Base-by-base conservation (phyloP, 2,888 invertebrate species). In the Brachypterus glaber region DNA sequence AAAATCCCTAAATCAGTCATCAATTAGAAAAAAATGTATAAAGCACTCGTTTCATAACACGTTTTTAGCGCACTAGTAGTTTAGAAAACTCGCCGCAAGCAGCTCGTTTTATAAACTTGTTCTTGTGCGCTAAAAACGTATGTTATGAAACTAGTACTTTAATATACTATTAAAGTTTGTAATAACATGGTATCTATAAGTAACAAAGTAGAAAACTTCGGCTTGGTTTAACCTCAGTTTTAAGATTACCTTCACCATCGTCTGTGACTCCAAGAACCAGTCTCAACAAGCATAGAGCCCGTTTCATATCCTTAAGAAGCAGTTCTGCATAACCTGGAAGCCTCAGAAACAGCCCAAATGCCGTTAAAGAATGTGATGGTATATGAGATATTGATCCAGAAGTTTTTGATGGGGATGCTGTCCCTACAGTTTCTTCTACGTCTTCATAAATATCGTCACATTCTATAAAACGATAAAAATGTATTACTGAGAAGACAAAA, bases 281-380 rank as follows among this genome's bases (percentile, higher is more conserved):
- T 3, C 92, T 71, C 46, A 95, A 69, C 44, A 95, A 72, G 59
- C 88, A 89, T 54, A 88, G 82, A 0, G 93, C 93, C 45, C 83
- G 77, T 48, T 85, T 76, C 52, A 86, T 82, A 62, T 89, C 88
- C 49, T 79, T 77, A 16, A 95, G 71, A 45, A 95, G 64, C 29
- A 91, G 85, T 60, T 88, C 90, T 0, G 92, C 91, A 62, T 92
- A 95, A 2, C 90, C 86, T 0, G 91, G 90, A 52, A 95, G 68
- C 50, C 90, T 76, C 14, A 95, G 71, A 61, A 95, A 88, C 41
- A 93, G 68, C 1, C 89, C 89, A 59, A 95, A 87, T 9, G 92
- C 91, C 1, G 89, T 82, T 46, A 95, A 72, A 30, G 92, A 90
- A 68, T 93, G 93, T 36, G 89, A 83, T 4, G 93, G 92, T 38